A percentile compares a stretch with the other conserved stretches of the same genome.
Evolutionary conservation across 1,140 invertebrate species (phyloP).

Genomic region (Lerema accius): DNA sequence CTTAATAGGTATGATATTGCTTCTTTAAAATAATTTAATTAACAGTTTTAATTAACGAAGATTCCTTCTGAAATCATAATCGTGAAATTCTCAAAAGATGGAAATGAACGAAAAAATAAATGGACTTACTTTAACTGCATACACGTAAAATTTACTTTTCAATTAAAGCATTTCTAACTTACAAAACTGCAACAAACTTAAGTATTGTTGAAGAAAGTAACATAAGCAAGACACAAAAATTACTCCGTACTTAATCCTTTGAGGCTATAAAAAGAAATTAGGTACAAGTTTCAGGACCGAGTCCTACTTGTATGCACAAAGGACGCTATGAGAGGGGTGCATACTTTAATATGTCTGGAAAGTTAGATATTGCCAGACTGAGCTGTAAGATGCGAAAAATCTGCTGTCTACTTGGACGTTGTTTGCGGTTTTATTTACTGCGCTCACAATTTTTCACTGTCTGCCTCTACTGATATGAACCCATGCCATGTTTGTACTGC

Average conservation of each 20-base stretch:
- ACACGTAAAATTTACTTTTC: too few relatives aligned
- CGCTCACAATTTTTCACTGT: not conserved
- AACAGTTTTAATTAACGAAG: too few relatives aligned
- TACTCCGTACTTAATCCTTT: not conserved
- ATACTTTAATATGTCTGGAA: conserved; percentile 25
- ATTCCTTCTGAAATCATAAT: too few relatives aligned
- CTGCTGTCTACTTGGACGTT: not conserved
- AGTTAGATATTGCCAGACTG: conserved; percentile 23
- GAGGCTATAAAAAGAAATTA: not conserved
- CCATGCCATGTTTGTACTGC: too few relatives aligned
- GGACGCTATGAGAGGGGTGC: not conserved
- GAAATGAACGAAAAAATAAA: too few relatives aligned
- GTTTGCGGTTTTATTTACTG: not conserved
- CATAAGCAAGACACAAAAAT: too few relatives aligned
- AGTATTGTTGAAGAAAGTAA: too few relatives aligned
- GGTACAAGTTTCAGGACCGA: not conserved
- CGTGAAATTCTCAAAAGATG: too few relatives aligned
- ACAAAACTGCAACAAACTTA: not conserved
- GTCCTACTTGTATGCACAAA: not conserved
- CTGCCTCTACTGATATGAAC: not conserved
- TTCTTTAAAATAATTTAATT: too few relatives aligned
- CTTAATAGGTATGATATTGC: too few relatives aligned
- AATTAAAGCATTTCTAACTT: too few relatives aligned
- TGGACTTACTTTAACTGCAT: too few relatives aligned
- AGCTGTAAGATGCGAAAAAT: conserved; percentile 8